Conservation (phyloP, 1,140 invertebrate genomes). For the Metopolophium dirhodum region DNA sequence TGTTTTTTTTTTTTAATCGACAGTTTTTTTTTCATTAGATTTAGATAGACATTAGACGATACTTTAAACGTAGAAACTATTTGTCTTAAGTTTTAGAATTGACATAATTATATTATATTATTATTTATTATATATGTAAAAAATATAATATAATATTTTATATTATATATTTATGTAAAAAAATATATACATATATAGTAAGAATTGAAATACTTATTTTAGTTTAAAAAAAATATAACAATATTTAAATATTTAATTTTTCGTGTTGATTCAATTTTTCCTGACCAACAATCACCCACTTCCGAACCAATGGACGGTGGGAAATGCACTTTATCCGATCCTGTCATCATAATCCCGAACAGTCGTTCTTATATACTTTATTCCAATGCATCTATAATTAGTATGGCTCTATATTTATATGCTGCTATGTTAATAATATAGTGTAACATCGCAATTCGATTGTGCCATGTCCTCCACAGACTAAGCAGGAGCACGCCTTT, state of each 20-base stretch:
- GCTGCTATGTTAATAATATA: no score
- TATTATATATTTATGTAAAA: conserved; percentile 19
- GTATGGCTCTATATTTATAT: no score
- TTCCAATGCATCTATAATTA: neutral
- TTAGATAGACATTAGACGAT: conserved; percentile 39
- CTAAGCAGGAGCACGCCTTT: neutral
- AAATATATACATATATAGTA: conserved; percentile 16
- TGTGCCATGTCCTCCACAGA: neutral
- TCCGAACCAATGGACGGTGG: neutral
- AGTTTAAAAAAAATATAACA: conserved; percentile 45
- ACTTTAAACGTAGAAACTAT: conserved; percentile 17
- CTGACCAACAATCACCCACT: no score
- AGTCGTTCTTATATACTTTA: neutral
- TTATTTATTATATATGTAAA: conserved; percentile 18
- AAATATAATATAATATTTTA: conserved; percentile 14
- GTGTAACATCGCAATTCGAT: neutral
- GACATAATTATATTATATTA: conserved; percentile 39
- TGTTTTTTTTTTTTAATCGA: conserved; percentile 51
- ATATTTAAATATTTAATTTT: conserved; percentile 29
- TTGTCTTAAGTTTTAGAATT: conserved; percentile 43
- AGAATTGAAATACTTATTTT: conserved; percentile 55
- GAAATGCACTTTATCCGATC: neutral
- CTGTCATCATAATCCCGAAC: neutral
- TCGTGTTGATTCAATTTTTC: neutral
- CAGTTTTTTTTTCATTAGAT: conserved; percentile 38